Base-by-base conservation (phyloP, 2,888 invertebrate species). In the Timema podura region DNA sequence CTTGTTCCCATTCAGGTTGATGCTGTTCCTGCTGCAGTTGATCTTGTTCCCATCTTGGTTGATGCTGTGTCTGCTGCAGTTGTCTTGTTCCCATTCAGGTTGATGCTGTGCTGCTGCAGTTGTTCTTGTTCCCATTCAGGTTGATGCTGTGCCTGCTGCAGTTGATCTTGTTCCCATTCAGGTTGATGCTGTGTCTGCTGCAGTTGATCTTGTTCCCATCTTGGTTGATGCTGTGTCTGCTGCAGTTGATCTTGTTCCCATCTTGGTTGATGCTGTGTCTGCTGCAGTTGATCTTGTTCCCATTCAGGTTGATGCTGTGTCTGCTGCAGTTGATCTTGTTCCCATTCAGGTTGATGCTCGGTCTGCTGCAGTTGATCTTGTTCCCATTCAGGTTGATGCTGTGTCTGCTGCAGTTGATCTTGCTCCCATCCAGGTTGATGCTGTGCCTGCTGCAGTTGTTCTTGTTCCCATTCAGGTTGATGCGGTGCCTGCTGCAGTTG, bases 181-280 rank as follows among this genome's bases (percentile, higher is more conserved):
- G 73, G 73, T 49, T 72, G 68, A 65, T 71, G 71, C 44, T 64
- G 59, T 46, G 8, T 49, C 65, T 71, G 69, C 46, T 74, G 47
- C n/a, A 72, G 57, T 48, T 72, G 70, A 15, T 73, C 49, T 13
- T 68, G 15, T 47, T 71, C 67, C 9, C 47, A 70, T 30, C 48
- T 13, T 68, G 70, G 51, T 68, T 73, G 65, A 16, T 73, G 70
- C n/a, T 74, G 66, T 59, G 47, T 54, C 74, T 72, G 74, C 76
- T 79, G 78, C 73, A 81, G 51, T 76, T 76, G 74, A 73, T 77
- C 68, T 76, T 76, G 30, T 73, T 77, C 75, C 76, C 76, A 72
- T 59, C 77, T 74, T 66, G 76, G 76, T 10, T 74, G 75, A 10
- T 76, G 66, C 73, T 76, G 47, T 6, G 57, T 16, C 11, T 11